Conservation (phyloP, 2,113 vertebrate species). For the Chlorodrepanis virens region DNA sequence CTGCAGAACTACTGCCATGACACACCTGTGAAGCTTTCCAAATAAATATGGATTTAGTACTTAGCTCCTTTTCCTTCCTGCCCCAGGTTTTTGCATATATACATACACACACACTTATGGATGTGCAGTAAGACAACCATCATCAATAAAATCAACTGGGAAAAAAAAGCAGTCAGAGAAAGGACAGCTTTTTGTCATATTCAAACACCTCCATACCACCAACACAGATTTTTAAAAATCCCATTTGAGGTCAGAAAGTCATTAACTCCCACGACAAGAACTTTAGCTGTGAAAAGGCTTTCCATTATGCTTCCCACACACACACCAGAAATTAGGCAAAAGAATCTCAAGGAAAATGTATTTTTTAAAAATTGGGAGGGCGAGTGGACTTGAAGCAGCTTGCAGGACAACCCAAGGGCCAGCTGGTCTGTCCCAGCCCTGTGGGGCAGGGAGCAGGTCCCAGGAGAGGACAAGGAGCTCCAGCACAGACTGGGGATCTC, state of each 20-base stretch:
- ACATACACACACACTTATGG: accelerated
- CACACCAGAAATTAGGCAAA: not conserved
- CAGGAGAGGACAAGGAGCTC: slow-evolving; percentile 44
- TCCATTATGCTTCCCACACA: not conserved
- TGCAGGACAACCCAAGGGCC: not conserved
- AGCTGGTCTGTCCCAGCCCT: not conserved
- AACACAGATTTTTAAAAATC: not conserved
- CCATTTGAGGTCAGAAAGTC: slow-evolving; percentile 35
- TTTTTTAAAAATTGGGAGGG: not conserved
- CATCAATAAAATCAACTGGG: not conserved
- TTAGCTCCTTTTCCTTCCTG: not conserved
- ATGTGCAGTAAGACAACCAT: not conserved
- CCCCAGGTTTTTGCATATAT: not conserved
- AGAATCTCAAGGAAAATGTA: not conserved
- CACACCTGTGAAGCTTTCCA: not conserved
- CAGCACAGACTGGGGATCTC: not conserved
- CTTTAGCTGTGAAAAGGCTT: not conserved
- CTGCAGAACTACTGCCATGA: not conserved
- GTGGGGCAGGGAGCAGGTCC: not conserved
- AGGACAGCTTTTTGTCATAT: not conserved
- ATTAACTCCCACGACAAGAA: slow-evolving; percentile 11
- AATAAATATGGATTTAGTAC: not conserved
- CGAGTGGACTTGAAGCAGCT: slow-evolving; percentile 47
- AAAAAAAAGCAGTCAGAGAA: not conserved
- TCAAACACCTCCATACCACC: not conserved